Evolutionary conservation across 2,888 invertebrate species (phyloP).

Genomic region (Archips xylosteana): DNA sequence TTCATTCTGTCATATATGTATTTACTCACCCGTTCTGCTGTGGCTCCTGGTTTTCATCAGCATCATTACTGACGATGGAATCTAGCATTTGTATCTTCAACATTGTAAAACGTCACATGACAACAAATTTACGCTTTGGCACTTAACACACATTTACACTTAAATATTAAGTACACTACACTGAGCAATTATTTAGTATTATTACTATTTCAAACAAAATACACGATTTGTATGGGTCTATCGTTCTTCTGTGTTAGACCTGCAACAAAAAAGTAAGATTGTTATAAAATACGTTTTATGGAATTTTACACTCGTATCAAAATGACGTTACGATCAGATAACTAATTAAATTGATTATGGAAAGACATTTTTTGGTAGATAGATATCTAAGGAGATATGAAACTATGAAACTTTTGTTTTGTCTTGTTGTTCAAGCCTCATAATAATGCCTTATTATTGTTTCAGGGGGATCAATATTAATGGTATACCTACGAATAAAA

Average conservation of each 20-base stretch:
- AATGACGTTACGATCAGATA: background rate
- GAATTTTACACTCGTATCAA: background rate
- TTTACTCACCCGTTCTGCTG: constrained; percentile 77
- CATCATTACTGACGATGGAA: constrained; percentile 89
- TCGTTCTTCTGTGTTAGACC: constrained; percentile 29
- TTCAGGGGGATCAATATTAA: too few species aligned
- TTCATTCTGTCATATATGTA: background rate
- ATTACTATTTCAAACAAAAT: constrained; percentile 1
- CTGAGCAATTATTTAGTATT: constrained; percentile 27
- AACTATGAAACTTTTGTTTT: too few species aligned
- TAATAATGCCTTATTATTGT: too few species aligned
- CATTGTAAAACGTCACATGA: constrained; percentile 85
- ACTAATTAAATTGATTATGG: too few species aligned
- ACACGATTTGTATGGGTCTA: constrained; percentile 13
- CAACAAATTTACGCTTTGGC: constrained; percentile 56
- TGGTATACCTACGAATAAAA: too few species aligned
- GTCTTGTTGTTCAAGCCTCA: too few species aligned
- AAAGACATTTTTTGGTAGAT: too few species aligned
- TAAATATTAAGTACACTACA: constrained; percentile 43
- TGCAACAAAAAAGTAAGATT: constrained; percentile 46
- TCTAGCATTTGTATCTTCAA: constrained; percentile 92
- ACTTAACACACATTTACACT: constrained; percentile 48
- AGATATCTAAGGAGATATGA: too few species aligned
- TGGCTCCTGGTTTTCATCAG: constrained; percentile 75
- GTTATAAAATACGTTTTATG: background rate